These are phyloP conservation scores for Drosophila varians DNA, from an alignment of 1,140 invertebrate genomes.

Conservation along the genomic window DNA sequence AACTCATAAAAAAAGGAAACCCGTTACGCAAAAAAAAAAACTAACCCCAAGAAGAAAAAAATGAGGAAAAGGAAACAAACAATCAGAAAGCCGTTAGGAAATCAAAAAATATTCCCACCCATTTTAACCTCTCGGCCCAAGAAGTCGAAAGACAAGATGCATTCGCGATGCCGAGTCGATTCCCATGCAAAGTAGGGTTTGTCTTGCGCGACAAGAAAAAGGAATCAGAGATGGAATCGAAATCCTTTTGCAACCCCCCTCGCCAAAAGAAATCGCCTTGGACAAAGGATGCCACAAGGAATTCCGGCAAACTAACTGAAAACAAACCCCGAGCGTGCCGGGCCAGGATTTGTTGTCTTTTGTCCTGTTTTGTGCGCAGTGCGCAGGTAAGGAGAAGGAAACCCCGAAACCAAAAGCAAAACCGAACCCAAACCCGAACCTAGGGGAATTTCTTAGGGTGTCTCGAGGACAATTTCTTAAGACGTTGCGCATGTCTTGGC, in stretches of 20 bases:
- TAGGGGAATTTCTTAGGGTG: slow-evolving; percentile 49
- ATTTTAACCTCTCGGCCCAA: slow-evolving; percentile 71
- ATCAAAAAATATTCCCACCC: slow-evolving; percentile 82
- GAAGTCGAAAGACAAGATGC: slow-evolving; percentile 49
- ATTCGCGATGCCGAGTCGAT: slow-evolving; percentile 24
- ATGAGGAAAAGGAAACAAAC: slow-evolving; percentile 24
- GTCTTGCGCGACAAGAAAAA: slow-evolving; percentile 3
- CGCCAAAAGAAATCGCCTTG: slow-evolving; percentile 24
- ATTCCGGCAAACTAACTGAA: slow-evolving; percentile 23
- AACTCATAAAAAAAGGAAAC: slow-evolving; percentile 9
- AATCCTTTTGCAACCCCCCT: slow-evolving; percentile 31
- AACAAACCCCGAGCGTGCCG: slow-evolving; percentile 41
- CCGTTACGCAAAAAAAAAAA: slow-evolving; percentile 17
- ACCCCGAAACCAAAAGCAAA: too few relatives aligned
- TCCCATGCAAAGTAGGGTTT: slow-evolving; percentile 56
- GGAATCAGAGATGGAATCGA: slow-evolving; percentile 1
- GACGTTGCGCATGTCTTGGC: slow-evolving; percentile 78
- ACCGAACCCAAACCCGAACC: too few relatives aligned
- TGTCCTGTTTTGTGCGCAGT: slow-evolving; percentile 31
- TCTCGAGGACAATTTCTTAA: slow-evolving; percentile 57
- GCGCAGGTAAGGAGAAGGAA: slow-evolving; percentile 36
- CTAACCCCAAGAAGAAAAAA: not conserved
- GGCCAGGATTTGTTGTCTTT: slow-evolving; percentile 49
- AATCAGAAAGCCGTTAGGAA: slow-evolving; percentile 39
- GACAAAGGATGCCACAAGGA: slow-evolving; percentile 42